These are phyloP conservation scores for Hyperopisus bebe DNA, from an alignment of 2,113 vertebrate species.

Conservation along the genomic window DNA sequence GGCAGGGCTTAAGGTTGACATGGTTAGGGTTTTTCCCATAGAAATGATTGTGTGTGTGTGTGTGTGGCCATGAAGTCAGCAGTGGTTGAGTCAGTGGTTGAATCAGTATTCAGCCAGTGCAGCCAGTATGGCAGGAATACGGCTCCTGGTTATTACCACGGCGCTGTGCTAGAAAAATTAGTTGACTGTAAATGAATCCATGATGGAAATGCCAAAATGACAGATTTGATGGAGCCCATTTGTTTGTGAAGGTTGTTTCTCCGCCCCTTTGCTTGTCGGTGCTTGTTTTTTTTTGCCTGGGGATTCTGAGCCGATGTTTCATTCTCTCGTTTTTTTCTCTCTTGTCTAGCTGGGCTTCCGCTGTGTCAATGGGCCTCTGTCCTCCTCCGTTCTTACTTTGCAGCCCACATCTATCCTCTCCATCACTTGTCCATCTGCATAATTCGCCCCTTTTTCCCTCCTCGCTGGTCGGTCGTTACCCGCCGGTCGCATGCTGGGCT, in stretches of 20 bases:
- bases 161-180: background rate
- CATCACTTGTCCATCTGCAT: background rate
- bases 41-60: background rate
- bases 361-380: background rate
- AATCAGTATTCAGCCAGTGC: background rate
- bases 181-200: background rate
- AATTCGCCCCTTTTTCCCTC: conserved; percentile 18
- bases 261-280: background rate
- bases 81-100: background rate
- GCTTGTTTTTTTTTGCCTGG: background rate
- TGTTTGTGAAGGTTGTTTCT: background rate
- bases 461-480: background rate
- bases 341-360: background rate
- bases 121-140: background rate
- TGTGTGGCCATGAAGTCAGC: background rate
- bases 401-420: background rate
- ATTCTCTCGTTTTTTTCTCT: background rate
- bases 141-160: background rate
- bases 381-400: background rate
- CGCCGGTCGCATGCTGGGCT: background rate
- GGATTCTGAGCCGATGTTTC: background rate
- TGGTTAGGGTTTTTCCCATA: too few relatives aligned
- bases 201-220: background rate
- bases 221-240: background rate
- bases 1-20: too few relatives aligned